Evolutionary conservation across 2,113 vertebrate genomes (phyloP).

Genomic region (Pelmatolapia mariae): DNA sequence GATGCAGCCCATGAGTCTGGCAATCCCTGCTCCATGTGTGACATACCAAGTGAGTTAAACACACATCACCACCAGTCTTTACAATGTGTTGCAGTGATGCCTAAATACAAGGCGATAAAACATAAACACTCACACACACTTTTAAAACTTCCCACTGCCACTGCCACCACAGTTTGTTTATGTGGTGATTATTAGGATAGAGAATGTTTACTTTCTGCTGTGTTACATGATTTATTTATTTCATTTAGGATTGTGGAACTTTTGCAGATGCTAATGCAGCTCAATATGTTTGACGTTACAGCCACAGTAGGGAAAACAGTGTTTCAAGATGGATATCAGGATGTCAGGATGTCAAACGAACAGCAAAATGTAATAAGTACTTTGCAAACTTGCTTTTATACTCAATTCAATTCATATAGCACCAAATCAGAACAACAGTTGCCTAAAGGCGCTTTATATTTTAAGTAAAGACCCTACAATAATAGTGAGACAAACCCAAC

Average conservation of each 20-base stretch:
- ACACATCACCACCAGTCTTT: conserved; percentile 8
- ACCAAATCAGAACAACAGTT: too few relatives aligned
- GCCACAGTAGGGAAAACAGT: too few relatives aligned
- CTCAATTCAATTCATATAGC: too few relatives aligned
- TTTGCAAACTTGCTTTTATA: too few relatives aligned
- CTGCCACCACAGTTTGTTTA: conserved; percentile 1
- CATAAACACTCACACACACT: conserved; percentile 2
- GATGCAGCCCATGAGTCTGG: conserved; percentile 12
- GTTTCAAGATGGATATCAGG: too few relatives aligned
- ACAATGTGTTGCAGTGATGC: conserved; percentile 5
- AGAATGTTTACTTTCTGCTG: background rate
- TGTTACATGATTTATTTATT: background rate
- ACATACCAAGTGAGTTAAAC: background rate
- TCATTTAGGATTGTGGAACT: background rate
- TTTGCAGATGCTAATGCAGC: background rate
- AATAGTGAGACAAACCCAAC: too few relatives aligned
- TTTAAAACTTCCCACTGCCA: conserved; percentile 5
- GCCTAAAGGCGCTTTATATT: too few relatives aligned
- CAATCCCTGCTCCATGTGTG: conserved; percentile 11
- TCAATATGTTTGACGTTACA: background rate
- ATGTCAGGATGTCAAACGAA: too few relatives aligned
- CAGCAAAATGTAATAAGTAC: too few relatives aligned
- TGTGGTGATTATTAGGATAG: background rate
- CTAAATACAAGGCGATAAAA: background rate
- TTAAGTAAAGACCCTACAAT: too few relatives aligned